These are phyloP conservation scores for Trichosurus vulpecula DNA, from an alignment of 2,797 vertebrate genomes.

Conservation along the genomic window DNA sequence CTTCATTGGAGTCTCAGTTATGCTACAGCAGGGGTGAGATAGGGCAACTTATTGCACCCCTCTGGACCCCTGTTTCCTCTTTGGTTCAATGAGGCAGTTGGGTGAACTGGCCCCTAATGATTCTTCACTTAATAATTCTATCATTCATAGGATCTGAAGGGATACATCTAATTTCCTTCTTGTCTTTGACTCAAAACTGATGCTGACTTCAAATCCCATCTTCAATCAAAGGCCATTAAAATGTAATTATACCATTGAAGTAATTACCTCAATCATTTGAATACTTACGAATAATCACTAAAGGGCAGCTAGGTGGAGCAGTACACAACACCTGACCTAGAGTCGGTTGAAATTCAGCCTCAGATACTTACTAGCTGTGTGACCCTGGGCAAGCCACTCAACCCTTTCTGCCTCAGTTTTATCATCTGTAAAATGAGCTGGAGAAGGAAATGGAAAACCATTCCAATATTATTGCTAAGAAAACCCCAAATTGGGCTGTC, in stretches of 20 bases:
- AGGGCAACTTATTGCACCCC: neutral
- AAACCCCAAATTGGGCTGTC: neutral
- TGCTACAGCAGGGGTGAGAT: neutral
- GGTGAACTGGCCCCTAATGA: neutral
- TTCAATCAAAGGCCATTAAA: neutral
- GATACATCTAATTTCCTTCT: constrained; percentile 29
- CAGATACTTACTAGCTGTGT: neutral
- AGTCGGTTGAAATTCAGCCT: neutral
- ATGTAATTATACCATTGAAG: constrained; percentile 7
- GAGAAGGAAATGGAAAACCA: neutral
- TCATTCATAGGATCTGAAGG: neutral
- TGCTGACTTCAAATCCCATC: neutral
- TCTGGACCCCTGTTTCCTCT: neutral
- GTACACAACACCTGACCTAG: neutral
- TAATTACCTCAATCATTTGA: neutral
- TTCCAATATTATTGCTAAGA: neutral
- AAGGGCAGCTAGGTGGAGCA: neutral
- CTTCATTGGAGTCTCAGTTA: neutral
- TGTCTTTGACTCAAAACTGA: constrained; percentile 43
- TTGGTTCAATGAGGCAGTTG: neutral
- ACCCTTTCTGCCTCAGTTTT: neutral
- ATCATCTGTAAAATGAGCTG: neutral
- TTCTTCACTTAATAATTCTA: neutral
- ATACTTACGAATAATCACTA: neutral
- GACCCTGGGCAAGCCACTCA: neutral